Conservation (phyloP, 2,797 vertebrate genomes). For the Ctenochaetus hawaiiensis region DNA sequence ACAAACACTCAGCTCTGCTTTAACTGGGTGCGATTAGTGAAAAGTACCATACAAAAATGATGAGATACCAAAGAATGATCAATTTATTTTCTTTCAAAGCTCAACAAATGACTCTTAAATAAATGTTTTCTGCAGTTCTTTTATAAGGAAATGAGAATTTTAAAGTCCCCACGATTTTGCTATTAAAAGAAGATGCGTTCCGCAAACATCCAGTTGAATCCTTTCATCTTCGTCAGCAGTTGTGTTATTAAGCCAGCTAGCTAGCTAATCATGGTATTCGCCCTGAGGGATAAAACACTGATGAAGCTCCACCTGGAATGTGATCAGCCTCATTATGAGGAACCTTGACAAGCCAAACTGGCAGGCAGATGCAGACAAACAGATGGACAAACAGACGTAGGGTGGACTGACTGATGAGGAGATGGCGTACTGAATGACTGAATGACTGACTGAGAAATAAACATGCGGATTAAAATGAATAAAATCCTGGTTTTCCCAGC, state of each 20-base stretch:
- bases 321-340: slow-evolving; percentile 50
- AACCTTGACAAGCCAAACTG: slow-evolving; percentile 30
- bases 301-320: slow-evolving; percentile 50
- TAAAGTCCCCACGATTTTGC: background rate
- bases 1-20: slow-evolving; percentile 18
- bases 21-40: slow-evolving; percentile 30
- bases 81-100: slow-evolving; percentile 4
- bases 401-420: slow-evolving; percentile 22
- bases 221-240: slow-evolving; percentile 5
- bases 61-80: slow-evolving; percentile 5
- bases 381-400: slow-evolving; percentile 40
- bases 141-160: background rate
- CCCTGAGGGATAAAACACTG: slow-evolving; percentile 35
- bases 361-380: slow-evolving; percentile 18
- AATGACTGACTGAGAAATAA: slow-evolving; percentile 6
- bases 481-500: background rate
- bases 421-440: no score
- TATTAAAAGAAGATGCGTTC: slow-evolving; percentile 10
- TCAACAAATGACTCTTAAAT: slow-evolving; percentile 6
- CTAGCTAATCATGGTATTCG: background rate
- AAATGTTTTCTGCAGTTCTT: background rate
- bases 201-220: background rate
- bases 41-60: slow-evolving; percentile 21
- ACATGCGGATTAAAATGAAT: background rate
- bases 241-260: slow-evolving; percentile 23